Percentiles rank a stretch among this genome's conserved stretches.
These are phyloP conservation scores for Eurypyga helias DNA, from an alignment of 2,113 vertebrate genomes.

Conservation along the genomic window DNA sequence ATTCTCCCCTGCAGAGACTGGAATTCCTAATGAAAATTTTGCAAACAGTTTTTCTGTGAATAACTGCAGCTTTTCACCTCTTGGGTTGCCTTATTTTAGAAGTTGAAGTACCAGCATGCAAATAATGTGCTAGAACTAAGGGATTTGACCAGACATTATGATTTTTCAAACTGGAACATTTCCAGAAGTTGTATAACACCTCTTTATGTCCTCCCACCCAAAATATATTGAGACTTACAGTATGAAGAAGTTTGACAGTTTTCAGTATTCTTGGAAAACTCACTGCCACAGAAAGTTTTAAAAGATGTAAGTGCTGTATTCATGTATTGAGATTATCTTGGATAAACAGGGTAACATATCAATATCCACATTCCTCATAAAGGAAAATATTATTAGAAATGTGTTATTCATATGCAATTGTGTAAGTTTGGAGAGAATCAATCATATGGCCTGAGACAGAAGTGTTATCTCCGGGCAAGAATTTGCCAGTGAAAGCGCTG, in stretches of 20 bases:
- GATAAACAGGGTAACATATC: background rate
- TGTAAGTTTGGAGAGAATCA: background rate
- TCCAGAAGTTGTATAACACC: slow-evolving; percentile 30
- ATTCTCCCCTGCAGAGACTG: background rate
- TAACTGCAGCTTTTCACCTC: background rate
- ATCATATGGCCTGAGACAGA: background rate
- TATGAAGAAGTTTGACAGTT: slow-evolving; percentile 25
- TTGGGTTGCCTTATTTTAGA: background rate
- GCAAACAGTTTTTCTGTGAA: background rate
- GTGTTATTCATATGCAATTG: background rate
- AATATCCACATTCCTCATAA: background rate
- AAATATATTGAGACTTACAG: background rate
- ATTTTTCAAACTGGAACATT: slow-evolving; percentile 12
- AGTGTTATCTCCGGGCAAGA: background rate
- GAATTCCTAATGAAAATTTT: background rate
- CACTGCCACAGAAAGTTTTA: background rate
- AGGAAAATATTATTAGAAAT: background rate
- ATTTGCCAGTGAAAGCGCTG: background rate
- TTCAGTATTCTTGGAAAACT: background rate
- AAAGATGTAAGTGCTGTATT: background rate
- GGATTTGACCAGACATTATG: background rate
- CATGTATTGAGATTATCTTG: background rate
- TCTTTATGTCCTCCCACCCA: slow-evolving; percentile 2
- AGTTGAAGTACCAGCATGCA: background rate
- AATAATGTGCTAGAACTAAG: background rate